phyloP scores from a whole-genome alignment of 2,113 vertebrate species.

The Microcebus tavaratra region DNA sequence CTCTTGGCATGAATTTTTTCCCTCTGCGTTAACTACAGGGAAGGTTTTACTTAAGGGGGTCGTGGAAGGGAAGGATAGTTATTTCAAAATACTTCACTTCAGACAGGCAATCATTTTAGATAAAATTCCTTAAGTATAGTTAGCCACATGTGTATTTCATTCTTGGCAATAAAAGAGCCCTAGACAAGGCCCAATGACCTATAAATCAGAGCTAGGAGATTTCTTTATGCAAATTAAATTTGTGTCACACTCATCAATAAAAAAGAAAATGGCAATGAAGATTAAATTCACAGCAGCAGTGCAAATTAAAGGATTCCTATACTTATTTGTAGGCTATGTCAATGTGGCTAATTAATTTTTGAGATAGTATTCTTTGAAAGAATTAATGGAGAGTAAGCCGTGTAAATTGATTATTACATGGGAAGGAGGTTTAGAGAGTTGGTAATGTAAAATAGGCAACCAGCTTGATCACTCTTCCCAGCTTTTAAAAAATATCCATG shows the following conservation, averaged over 20 bases:
- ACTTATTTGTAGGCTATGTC: conserved; percentile 70
- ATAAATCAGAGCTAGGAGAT: conserved; percentile 79
- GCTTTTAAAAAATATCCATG: conserved; percentile 47
- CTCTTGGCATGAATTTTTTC: conserved; percentile 10
- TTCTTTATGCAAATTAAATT: conserved; percentile 82
- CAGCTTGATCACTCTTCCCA: conserved; percentile 64
- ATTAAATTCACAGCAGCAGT: conserved; percentile 70
- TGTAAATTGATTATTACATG: conserved; percentile 79
- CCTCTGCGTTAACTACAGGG: not conserved
- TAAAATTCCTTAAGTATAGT: conserved; percentile 66
- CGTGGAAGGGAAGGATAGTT: not conserved
- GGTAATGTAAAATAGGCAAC: conserved; percentile 65
- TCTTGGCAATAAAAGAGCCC: conserved; percentile 67
- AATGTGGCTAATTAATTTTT: conserved; percentile 80
- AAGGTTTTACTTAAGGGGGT: conserved; percentile 14
- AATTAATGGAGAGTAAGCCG: conserved; percentile 73
- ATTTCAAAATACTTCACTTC: conserved; percentile 54
- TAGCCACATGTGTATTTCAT: conserved; percentile 70
- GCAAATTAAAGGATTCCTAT: conserved; percentile 70
- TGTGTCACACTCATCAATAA: conserved; percentile 81
- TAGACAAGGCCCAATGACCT: conserved; percentile 75
- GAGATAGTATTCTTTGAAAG: conserved; percentile 75
- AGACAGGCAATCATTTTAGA: conserved; percentile 48
- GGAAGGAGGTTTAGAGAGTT: conserved; percentile 61
- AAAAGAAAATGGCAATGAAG: conserved; percentile 75